These are phyloP conservation scores for Cossypha heuglini DNA, from an alignment of 2,797 vertebrate genomes.

Conservation along the genomic window DNA sequence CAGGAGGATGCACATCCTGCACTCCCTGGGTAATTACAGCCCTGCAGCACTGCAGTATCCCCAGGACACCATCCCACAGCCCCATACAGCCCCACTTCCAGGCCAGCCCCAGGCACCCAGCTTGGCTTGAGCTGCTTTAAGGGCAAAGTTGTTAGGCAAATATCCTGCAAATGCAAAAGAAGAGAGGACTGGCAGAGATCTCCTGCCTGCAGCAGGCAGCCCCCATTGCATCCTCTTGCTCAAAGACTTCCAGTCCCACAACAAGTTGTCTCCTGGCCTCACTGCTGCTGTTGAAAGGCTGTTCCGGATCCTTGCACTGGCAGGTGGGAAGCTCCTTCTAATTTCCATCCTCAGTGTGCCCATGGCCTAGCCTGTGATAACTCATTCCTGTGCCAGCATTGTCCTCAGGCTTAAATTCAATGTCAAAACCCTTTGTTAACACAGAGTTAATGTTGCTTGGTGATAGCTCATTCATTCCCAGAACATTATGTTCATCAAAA, in stretches of 20 bases:
- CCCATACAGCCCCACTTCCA: background rate
- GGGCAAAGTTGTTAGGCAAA: background rate
- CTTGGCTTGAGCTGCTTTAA: background rate
- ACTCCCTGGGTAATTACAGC: background rate
- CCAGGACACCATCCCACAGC: background rate
- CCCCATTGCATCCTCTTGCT: background rate
- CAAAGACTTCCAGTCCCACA: background rate
- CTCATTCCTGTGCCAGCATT: slow-evolving; percentile 8
- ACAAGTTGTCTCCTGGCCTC: background rate
- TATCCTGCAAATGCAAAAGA: background rate
- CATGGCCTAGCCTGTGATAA: background rate
- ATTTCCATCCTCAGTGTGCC: background rate
- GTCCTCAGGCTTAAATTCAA: slow-evolving; percentile 55
- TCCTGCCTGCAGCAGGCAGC: background rate
- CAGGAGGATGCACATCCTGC: background rate
- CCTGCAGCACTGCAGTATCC: background rate
- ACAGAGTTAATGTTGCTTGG: slow-evolving; percentile 67
- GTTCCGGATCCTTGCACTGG: background rate
- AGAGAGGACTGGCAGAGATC: background rate
- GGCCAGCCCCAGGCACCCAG: background rate
- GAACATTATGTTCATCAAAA: slow-evolving; percentile 58
- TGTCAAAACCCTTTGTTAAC: slow-evolving; percentile 63
- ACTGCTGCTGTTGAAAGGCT: background rate
- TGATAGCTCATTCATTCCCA: slow-evolving; percentile 36
- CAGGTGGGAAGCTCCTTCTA: slow-evolving; percentile 13